Evolutionary conservation across 2,797 vertebrate genomes (phyloP), one percentile per base, ranked within the genome.

Genomic region (Gouania willdenowi): DNA sequence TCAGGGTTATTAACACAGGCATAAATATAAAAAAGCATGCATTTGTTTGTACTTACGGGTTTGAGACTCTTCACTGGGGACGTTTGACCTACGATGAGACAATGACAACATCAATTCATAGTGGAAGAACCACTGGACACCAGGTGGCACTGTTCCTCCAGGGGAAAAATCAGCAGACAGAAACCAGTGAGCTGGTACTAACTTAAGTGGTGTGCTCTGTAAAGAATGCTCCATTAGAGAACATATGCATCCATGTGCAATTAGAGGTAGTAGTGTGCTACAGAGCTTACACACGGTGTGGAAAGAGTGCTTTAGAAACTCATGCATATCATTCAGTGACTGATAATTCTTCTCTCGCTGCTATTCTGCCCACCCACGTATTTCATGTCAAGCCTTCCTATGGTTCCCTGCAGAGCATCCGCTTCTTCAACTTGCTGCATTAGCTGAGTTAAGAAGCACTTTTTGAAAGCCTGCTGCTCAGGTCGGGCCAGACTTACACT

Each of bases 31-130:
- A 66, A 12, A 21, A 33, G 47, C 19, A 50, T 56, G 52, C 26
- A 60, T 34, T 33, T 24, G 23, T 23, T 66, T 71, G 47, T 75
- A 90, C 90, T 91, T 79, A 91, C 90, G 48, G 87, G 88, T 78
- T 89, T 91, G 15, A 91, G 76, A 79, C 77, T 88, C 92, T 99
- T 99, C 66, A 92, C 89, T 47, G 96, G 96, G 62, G 96, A 97
- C 11, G 93, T 89, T 61, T 94, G 93, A 92, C 95, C 96, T 99
- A 83, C 54, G 66, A 63, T 61, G 28, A 55, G 30, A 74, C 25
- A 61, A 16, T 63, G 46, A 73, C 3, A 35, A 61, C 26, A 38
- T 6, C 14, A 65, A 61, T 67, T 18, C 9, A 11, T 16, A 19
- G 3, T 30, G 16, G 26, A 6, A 4, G 9, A 51, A 7, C 4